Percentiles rank a stretch among this genome's conserved stretches.
These are phyloP conservation scores for Camponotus floridanus DNA, from an alignment of 1,140 invertebrate species.

Conservation along the genomic window DNA sequence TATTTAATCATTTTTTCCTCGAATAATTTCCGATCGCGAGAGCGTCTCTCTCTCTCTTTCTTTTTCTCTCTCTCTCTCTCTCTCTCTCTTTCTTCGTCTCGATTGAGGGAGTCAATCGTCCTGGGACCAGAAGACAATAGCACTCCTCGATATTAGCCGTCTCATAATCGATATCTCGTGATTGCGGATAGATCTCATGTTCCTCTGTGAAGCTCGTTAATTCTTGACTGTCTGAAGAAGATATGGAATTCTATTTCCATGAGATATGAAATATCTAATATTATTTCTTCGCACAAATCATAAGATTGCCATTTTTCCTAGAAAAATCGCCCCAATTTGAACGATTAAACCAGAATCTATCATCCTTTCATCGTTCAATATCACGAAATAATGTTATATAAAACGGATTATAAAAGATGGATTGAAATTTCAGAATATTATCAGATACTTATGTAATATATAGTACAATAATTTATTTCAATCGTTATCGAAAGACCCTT, in stretches of 20 bases:
- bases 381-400: not conserved
- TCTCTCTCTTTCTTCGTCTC: not conserved
- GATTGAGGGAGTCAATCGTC: conserved; percentile 19
- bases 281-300: not conserved
- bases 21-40: conserved; percentile 23
- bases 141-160: conserved; percentile 30
- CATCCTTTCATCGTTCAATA: not conserved
- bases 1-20: conserved; percentile 38
- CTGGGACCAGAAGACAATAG: not conserved
- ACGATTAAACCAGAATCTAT: conserved; percentile 1
- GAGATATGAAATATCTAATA: conserved; percentile 23
- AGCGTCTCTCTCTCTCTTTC: not conserved
- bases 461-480: too few species aligned
- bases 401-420: not conserved
- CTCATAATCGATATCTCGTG: conserved; percentile 34
- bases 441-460: not conserved
- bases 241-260: not conserved
- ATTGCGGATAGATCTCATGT: not conserved
- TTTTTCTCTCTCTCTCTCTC: not conserved
- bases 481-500: not conserved
- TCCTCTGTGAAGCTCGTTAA: not conserved
- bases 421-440: conserved; percentile 61
- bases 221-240: not conserved
- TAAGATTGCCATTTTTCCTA: not conserved
- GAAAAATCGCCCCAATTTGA: not conserved